Percentiles rank a stretch among this genome's conserved stretches.
phyloP scores from a whole-genome alignment of 2,113 vertebrate genomes.

The Coturnix japonica region DNA sequence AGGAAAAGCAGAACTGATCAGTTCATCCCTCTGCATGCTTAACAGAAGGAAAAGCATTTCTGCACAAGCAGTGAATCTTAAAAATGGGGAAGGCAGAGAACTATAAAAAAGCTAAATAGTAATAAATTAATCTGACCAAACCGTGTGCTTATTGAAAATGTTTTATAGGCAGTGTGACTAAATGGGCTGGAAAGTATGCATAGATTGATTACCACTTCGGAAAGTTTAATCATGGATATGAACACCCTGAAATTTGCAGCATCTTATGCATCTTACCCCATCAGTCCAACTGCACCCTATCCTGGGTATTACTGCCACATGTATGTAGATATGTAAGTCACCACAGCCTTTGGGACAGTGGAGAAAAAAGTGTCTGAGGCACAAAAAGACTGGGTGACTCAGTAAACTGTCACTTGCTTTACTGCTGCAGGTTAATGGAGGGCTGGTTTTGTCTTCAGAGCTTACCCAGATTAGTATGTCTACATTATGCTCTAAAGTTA shows the following conservation, averaged over 20 bases:
- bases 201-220: neutral
- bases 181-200: neutral
- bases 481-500: neutral
- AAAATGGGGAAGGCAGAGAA: neutral
- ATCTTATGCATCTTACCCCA: neutral
- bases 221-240: neutral
- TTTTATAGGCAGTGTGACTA: neutral
- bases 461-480: neutral
- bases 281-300: neutral
- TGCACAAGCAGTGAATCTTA: neutral
- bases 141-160: neutral
- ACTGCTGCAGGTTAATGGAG: constrained; percentile 21
- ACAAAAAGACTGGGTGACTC: neutral
- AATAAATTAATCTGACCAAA: neutral
- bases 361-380: neutral
- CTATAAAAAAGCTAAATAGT: neutral
- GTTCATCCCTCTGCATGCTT: neutral
- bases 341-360: neutral
- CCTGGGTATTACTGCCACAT: neutral
- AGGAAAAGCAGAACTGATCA: rapidly evolving
- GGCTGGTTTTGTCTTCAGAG: neutral
- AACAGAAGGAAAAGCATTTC: neutral
- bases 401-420: constrained; percentile 6
- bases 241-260: neutral
- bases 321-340: neutral